Evolutionary conservation across 2,888 invertebrate genomes (phyloP).

Genomic region (Cephus sareptanus): DNA sequence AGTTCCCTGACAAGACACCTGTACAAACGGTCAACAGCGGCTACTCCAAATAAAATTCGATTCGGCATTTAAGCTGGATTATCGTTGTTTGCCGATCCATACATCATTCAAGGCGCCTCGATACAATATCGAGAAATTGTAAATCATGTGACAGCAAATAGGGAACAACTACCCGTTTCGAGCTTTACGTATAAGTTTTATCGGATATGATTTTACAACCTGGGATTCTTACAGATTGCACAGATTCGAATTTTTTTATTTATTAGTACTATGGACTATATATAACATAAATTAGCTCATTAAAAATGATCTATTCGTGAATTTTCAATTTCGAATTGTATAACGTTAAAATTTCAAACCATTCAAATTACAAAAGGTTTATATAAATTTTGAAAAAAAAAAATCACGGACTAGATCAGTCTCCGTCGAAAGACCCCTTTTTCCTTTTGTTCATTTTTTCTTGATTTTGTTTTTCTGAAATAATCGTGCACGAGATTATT

Average conservation of each 20-base stretch:
- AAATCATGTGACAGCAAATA: constrained; percentile 17
- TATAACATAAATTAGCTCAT: no score
- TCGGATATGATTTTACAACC: neutral
- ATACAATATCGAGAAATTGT: constrained; percentile 18
- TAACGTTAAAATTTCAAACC: neutral
- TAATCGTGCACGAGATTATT: neutral
- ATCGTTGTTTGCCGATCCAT: constrained; percentile 17
- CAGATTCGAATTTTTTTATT: neutral
- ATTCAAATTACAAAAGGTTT: neutral
- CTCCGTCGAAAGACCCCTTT: neutral
- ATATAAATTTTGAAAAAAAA: neutral
- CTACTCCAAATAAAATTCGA: constrained; percentile 9
- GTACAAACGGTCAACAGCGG: neutral
- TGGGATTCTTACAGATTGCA: neutral
- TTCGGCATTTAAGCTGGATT: constrained; percentile 14
- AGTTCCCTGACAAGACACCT: neutral
- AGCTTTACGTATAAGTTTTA: constrained; percentile 9
- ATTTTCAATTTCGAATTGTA: neutral
- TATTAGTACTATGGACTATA: neutral
- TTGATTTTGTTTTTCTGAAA: neutral
- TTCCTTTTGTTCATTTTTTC: neutral
- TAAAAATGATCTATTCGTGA: neutral
- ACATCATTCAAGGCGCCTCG: constrained; percentile 14
- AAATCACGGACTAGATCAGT: neutral
- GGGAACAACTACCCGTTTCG: constrained; percentile 11